Percentiles rank a stretch among this genome's conserved stretches.
Conservation (phyloP, 2,113 vertebrate genomes). For the Stictonetta naevosa region DNA sequence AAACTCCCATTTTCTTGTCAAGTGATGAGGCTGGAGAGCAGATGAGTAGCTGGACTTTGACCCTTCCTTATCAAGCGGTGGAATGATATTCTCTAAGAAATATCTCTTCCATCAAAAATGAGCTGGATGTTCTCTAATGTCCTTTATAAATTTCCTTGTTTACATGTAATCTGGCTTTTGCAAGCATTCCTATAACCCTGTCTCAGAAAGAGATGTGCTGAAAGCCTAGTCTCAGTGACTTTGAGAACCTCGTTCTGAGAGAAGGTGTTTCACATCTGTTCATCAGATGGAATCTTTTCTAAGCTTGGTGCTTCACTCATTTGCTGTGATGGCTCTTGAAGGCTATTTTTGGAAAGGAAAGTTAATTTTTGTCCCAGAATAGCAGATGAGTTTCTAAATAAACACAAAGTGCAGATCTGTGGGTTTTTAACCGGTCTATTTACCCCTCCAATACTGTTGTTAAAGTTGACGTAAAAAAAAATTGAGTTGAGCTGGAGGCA, state of each 20-base stretch:
- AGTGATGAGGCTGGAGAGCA: neutral
- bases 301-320: slow-evolving; percentile 1
- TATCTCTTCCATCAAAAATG: neutral
- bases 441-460: neutral
- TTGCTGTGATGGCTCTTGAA: neutral
- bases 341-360: slow-evolving; percentile 21
- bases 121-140: neutral
- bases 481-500: neutral
- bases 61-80: neutral
- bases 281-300: slow-evolving; percentile 6
- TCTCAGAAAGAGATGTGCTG: neutral
- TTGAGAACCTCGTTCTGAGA: neutral
- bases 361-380: slow-evolving; percentile 19
- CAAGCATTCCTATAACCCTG: neutral
- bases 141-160: neutral
- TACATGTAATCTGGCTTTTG: neutral
- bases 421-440: neutral
- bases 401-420: neutral
- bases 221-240: rapidly evolving
- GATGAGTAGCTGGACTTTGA: neutral
- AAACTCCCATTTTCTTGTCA: neutral
- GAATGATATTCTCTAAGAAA: neutral
- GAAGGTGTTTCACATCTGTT: neutral
- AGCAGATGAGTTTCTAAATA: slow-evolving; percentile 12
- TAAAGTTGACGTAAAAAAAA: neutral